A percentile compares a stretch with the other conserved stretches of the same genome.
These are phyloP conservation scores for Cryptotermes secundus DNA, from an alignment of 1,140 invertebrate genomes.

Conservation along the genomic window DNA sequence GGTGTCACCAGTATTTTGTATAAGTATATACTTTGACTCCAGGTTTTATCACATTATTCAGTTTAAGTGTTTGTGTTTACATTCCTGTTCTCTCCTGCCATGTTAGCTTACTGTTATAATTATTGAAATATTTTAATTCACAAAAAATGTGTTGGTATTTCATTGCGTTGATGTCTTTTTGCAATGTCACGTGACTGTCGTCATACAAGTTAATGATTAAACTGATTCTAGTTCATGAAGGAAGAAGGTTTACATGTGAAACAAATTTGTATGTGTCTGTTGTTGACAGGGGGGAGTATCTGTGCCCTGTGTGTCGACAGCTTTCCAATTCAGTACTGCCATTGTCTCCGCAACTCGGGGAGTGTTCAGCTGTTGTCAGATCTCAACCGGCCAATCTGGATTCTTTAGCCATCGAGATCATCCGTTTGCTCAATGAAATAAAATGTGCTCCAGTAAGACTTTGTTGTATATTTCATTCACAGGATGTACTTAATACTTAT, in stretches of 20 bases:
- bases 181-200: too few relatives aligned
- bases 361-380: conserved; percentile 60
- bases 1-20: too few relatives aligned
- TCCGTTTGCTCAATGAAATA: conserved; percentile 62
- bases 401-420: conserved; percentile 58
- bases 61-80: too few relatives aligned
- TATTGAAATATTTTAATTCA: too few relatives aligned
- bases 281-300: conserved; percentile 76
- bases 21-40: too few relatives aligned
- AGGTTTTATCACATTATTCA: too few relatives aligned
- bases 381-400: conserved; percentile 55
- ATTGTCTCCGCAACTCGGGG: conserved; percentile 75
- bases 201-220: too few relatives aligned
- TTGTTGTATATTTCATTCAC: not conserved
- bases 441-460: not conserved
- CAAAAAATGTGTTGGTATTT: too few relatives aligned
- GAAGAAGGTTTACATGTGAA: not conserved
- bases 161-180: too few relatives aligned
- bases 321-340: conserved; percentile 91
- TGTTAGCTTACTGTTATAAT: too few relatives aligned
- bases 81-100: too few relatives aligned
- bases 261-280: conserved; percentile 31
- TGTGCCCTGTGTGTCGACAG: conserved; percentile 91
- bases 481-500: not conserved
- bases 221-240: too few relatives aligned